These are phyloP conservation scores for Pyralis farinalis DNA, from an alignment of 2,888 invertebrate species.

Conservation along the genomic window DNA sequence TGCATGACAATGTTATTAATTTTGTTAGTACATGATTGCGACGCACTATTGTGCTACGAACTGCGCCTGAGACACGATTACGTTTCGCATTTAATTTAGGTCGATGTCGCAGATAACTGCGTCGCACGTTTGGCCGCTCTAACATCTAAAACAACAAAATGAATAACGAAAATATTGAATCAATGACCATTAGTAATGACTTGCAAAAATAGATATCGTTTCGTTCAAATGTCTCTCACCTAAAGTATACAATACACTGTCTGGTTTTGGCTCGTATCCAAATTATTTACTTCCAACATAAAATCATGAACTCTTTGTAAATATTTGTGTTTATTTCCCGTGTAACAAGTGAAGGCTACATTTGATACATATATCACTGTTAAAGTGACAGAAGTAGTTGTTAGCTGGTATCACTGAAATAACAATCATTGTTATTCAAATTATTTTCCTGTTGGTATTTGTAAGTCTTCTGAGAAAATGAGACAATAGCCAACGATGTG, in stretches of 20 bases:
- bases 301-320: slow-evolving; percentile 29
- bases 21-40: background rate
- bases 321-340: slow-evolving; percentile 43
- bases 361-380: slow-evolving; percentile 9
- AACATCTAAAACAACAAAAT: background rate
- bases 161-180: too few relatives aligned
- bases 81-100: background rate
- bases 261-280: slow-evolving; percentile 62
- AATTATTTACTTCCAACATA: slow-evolving; percentile 51
- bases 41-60: too few relatives aligned
- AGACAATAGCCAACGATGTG: too few relatives aligned
- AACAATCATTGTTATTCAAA: background rate
- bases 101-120: background rate
- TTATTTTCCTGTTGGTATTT: slow-evolving; percentile 7
- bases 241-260: slow-evolving; percentile 52
- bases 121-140: slow-evolving; percentile 13
- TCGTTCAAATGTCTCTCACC: slow-evolving; percentile 67
- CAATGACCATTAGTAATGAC: slow-evolving; percentile 4
- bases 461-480: background rate
- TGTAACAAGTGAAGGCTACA: slow-evolving; percentile 14
- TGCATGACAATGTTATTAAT: slow-evolving; percentile 4
- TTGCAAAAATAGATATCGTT: slow-evolving; percentile 58
- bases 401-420: slow-evolving; percentile 3
- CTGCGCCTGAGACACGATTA: too few relatives aligned
- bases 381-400: background rate